Evolutionary conservation across 2,797 vertebrate genomes (phyloP), one percentile per base, ranked within the genome.

Genomic region (Lates japonicus): DNA sequence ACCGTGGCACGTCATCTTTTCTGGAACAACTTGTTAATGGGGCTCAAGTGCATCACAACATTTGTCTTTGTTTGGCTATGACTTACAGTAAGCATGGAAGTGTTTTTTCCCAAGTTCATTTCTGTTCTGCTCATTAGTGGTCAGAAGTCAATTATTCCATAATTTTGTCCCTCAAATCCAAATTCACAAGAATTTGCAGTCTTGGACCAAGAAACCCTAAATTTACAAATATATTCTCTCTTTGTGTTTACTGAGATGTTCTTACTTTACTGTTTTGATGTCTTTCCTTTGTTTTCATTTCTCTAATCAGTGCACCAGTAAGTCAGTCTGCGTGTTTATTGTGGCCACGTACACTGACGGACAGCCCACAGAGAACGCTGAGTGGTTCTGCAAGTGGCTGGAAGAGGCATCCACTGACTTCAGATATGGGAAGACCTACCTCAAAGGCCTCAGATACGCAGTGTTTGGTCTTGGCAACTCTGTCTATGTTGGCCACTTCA

Each of bases 341-440:
- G 88, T 98, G 78, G 96, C 98, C 52, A 98, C 97, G 0, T 99
- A 99, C 87, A 97, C 96, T 0, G 98, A 98, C 0, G 98, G 98
- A 16, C 91, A 83, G 65, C 97, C 98, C 0, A 93, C 97, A 0
- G 96, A 97, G 83, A 96, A 93, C 0, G 96, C 98, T 0, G 90
- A 90, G 10, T 99, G 98, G 98, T 99, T 99, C 93, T 99, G 96
- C 82, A 98, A 95, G 83, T 99, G 98, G 98, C 75, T 99, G 52
- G 95, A 98, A 75, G 98, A 99, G 61, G 95, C 98, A 0, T 95
- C 96, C 14, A 96, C 80, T 3, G 98, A 98, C 81, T 99, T 99
- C 75, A 93, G 97, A 62, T 97, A 98, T 17, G 97, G 97, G 70
- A 97, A 96, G 33, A 96, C 91, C 0, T 95, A 94, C 85, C 96